Evolutionary conservation across 1,140 invertebrate species (phyloP).

Genomic region (Rhagoletis zephyria): DNA sequence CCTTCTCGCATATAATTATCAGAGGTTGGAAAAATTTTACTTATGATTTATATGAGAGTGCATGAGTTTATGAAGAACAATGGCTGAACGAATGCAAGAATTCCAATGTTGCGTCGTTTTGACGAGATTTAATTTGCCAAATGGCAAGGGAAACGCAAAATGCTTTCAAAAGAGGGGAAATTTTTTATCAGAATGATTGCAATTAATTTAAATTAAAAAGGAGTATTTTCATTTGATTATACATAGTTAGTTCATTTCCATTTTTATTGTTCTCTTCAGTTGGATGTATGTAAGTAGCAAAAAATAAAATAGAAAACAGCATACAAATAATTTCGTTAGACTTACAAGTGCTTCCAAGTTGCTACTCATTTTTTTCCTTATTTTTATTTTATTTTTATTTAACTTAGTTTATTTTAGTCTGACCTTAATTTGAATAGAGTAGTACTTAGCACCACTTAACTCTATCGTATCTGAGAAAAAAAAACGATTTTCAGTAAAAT

Average conservation of each 20-base stretch:
- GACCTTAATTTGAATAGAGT: background rate
- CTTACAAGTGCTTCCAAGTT: background rate
- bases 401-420: background rate
- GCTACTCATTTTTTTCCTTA: background rate
- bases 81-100: background rate
- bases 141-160: constrained; percentile 27
- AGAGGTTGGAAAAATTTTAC: background rate
- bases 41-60: constrained; percentile 12
- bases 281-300: too few relatives aligned
- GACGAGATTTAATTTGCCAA: constrained; percentile 21
- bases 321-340: background rate
- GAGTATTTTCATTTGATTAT: background rate
- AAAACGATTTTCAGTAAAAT: background rate
- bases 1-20: background rate
- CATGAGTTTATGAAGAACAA: background rate
- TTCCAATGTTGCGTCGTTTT: background rate
- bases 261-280: too few relatives aligned
- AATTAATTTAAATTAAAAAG: constrained; percentile 2
- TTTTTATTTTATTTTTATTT: background rate
- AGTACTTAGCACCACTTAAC: background rate
- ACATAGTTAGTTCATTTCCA: too few relatives aligned
- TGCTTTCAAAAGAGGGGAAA: background rate
- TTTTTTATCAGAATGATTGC: background rate
- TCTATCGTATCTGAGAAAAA: background rate
- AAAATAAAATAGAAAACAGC: too few relatives aligned